phyloP scores from a whole-genome alignment of 2,113 vertebrate species.

The Trinectes maculatus region DNA sequence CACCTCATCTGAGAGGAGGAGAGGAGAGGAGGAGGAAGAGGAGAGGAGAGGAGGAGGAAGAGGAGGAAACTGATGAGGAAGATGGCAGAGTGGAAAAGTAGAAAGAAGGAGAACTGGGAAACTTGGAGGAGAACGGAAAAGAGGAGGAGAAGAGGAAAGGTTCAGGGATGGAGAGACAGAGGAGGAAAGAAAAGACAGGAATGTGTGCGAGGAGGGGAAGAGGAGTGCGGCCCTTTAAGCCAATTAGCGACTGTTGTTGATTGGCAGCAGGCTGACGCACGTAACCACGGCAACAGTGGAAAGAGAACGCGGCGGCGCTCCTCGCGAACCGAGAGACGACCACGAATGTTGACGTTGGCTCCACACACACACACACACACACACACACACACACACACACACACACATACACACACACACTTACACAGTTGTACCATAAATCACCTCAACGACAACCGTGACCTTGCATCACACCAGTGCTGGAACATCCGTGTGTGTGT shows the following conservation, averaged over 20 bases:
- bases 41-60: background rate
- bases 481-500: conserved; percentile 47
- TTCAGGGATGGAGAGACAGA: background rate
- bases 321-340: conserved; percentile 54
- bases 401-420: conserved; percentile 30
- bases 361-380: conserved; percentile 17
- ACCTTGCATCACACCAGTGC: conserved; percentile 47
- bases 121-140: background rate
- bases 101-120: background rate
- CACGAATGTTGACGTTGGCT: conserved; percentile 79
- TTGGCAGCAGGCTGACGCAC: conserved; percentile 62
- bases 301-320: conserved; percentile 69
- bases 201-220: conserved; percentile 15
- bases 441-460: conserved; percentile 54
- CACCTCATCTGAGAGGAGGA: conserved; percentile 36
- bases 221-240: conserved; percentile 38
- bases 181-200: background rate
- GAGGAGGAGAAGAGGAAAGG: background rate
- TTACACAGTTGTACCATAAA: conserved; percentile 48
- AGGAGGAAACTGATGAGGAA: too few species aligned
- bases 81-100: too few species aligned
- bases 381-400: conserved; percentile 29
- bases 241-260: conserved; percentile 66
- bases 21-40: background rate
- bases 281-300: conserved; percentile 72